These are phyloP conservation scores for Craseonycteris thonglongyai DNA, from an alignment of 2,113 vertebrate genomes.

Conservation along the genomic window DNA sequence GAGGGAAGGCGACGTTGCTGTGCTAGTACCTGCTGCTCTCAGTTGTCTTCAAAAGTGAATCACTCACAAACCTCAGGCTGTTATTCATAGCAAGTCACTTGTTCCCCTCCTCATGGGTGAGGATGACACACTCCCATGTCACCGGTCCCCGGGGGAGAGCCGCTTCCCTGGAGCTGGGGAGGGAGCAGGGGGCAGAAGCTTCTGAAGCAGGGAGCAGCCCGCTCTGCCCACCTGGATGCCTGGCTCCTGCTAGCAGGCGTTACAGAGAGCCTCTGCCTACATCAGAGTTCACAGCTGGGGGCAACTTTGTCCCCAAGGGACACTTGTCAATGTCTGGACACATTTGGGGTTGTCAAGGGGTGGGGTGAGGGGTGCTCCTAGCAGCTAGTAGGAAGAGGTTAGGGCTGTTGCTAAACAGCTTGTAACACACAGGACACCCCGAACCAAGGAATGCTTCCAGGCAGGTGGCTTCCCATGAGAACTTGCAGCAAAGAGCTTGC, in stretches of 20 bases:
- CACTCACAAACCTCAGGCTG: not conserved
- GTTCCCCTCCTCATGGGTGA: not conserved
- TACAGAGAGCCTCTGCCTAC: not conserved
- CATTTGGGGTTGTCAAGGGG: not conserved
- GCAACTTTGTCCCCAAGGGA: not conserved
- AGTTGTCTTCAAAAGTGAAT: slow-evolving; percentile 32
- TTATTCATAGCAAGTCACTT: slow-evolving; percentile 22
- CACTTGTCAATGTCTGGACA: not conserved
- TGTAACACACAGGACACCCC: not conserved
- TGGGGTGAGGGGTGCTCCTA: too few relatives aligned
- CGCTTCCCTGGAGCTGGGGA: not conserved
- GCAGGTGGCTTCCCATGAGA: not conserved
- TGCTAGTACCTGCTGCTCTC: not conserved
- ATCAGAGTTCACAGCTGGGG: not conserved
- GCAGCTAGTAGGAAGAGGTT: not conserved
- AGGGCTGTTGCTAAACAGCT: not conserved
- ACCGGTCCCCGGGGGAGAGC: not conserved
- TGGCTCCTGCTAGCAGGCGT: not conserved
- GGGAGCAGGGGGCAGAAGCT: fast-evolving
- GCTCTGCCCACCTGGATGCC: not conserved
- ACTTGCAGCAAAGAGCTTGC: fast-evolving
- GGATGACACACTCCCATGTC: not conserved
- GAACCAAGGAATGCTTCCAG: not conserved
- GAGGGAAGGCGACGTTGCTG: fast-evolving
- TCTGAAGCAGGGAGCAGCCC: fast-evolving